Evolutionary conservation across 2,797 vertebrate species (phyloP), one percentile per base, ranked within the genome.

Genomic region (Myotis planiceps): DNA sequence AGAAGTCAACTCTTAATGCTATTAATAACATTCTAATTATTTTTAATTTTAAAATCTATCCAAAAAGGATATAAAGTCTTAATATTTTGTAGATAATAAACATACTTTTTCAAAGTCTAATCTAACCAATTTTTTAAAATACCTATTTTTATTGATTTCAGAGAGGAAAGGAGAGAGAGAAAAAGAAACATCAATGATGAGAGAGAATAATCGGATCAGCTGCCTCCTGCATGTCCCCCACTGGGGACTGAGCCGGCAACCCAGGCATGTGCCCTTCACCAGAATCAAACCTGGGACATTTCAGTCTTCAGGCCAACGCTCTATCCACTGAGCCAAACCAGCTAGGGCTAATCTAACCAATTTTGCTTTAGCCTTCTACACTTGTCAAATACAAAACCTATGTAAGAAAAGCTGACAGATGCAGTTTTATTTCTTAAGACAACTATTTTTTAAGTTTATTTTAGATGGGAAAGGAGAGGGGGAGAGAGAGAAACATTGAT

Each of bases 371-470:
- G 51, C 60, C 25, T 88, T 90, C 32, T 89, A 75, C n/a, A 83
- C 9, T 63, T 88, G 68, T 92, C 25, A 94, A 94, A 94, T 58
- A 94, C 72, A 96, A 92, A 96, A 91, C 7, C 55, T 83, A 80
- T 13, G 55, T 85, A 92, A 91, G 25, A 82, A 68, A 89, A 95
- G 32, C 14, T 94, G 63, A 92, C 7, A 93, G 23, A 85, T 63
- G 14, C 79, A 19, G 47, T 89, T 90, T 94, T 92, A 94, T 94
- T 82, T 92, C 53, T 85, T 96, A 96, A 95, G 23, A 87, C 6
- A 92, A 91, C 51, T 92, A 94, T 42, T 90, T 63, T 63, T 63
- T 29, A 60, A 63, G 14, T 63, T 63, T 63, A 63, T 63, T 63
- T 63, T 16, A 63, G 60, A 63, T 15, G 29, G 60, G 29, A 29